phyloP scores from a whole-genome alignment of 2,797 vertebrate genomes.

The Margarornis squamiger region DNA sequence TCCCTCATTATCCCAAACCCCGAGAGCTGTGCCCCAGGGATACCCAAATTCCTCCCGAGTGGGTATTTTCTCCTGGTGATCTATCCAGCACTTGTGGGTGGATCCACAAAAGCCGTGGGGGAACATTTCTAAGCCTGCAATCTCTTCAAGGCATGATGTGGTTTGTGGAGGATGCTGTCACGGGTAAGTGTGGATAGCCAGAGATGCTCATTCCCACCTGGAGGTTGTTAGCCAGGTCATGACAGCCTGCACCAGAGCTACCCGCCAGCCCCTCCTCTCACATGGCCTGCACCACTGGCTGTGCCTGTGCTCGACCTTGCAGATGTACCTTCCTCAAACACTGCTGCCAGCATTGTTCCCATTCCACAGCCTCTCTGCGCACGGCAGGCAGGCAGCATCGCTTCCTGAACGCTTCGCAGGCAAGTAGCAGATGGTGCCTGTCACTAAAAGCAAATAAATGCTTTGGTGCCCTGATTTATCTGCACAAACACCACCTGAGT shows the following conservation, averaged over 20 bases:
- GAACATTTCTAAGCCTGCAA: neutral
- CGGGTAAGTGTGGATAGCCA: neutral
- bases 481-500: constrained; percentile 6
- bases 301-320: neutral
- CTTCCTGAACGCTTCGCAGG: neutral
- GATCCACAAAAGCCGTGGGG: neutral
- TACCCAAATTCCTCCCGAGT: neutral
- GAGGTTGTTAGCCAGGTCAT: neutral
- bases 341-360: neutral
- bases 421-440: constrained; percentile 51
- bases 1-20: neutral
- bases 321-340: neutral
- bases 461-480: constrained; percentile 43
- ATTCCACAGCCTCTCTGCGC: neutral
- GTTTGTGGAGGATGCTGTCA: neutral
- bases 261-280: neutral
- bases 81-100: neutral
- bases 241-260: neutral
- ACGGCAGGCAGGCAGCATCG: neutral
- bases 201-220: neutral
- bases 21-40: neutral
- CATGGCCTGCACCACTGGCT: neutral
- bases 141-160: accelerated
- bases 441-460: constrained; percentile 41
- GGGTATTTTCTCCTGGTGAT: neutral